Evolutionary conservation across 2,888 invertebrate species (phyloP).

Genomic region (Oegoconia quadripuncta): DNA sequence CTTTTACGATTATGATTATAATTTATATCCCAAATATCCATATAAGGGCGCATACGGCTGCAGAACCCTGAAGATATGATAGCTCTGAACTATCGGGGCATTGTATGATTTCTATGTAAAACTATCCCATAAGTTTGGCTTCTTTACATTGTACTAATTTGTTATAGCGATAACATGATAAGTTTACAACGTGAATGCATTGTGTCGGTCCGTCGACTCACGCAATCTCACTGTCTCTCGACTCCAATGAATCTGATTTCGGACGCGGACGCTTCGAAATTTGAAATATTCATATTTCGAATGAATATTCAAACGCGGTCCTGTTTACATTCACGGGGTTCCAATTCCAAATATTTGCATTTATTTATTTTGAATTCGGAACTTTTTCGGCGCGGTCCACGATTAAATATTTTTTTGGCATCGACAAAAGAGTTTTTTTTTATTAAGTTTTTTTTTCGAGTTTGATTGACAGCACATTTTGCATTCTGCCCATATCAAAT

Average conservation of each 20-base stretch:
- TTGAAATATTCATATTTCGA: slow-evolving; percentile 74
- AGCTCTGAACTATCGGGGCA: too few relatives aligned
- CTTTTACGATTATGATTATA: too few relatives aligned
- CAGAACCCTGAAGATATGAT: too few relatives aligned
- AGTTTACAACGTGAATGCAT: too few relatives aligned
- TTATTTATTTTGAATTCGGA: slow-evolving; percentile 70
- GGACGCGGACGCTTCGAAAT: slow-evolving; percentile 53
- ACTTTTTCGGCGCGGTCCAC: slow-evolving; percentile 48
- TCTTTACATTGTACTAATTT: too few relatives aligned
- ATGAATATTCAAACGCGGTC: slow-evolving; percentile 76
- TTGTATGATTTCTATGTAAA: too few relatives aligned
- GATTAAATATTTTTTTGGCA: slow-evolving; percentile 20
- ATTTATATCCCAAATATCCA: too few relatives aligned
- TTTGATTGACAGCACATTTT: slow-evolving; percentile 10
- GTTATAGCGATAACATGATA: too few relatives aligned
- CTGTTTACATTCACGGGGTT: slow-evolving; percentile 76
- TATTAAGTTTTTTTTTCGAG: background rate
- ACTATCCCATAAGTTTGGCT: too few relatives aligned
- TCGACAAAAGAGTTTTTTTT: background rate
- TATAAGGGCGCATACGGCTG: too few relatives aligned
- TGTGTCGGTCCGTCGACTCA: too few relatives aligned
- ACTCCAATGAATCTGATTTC: slow-evolving; percentile 71
- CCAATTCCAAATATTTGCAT: slow-evolving; percentile 75
- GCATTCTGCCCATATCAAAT: slow-evolving; percentile 8
- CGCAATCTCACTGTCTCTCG: slow-evolving; percentile 11